A percentile compares a stretch with the other conserved stretches of the same genome.
Evolutionary conservation across 2,113 vertebrate genomes (phyloP).

Genomic region (Daphoenositta chrysoptera): DNA sequence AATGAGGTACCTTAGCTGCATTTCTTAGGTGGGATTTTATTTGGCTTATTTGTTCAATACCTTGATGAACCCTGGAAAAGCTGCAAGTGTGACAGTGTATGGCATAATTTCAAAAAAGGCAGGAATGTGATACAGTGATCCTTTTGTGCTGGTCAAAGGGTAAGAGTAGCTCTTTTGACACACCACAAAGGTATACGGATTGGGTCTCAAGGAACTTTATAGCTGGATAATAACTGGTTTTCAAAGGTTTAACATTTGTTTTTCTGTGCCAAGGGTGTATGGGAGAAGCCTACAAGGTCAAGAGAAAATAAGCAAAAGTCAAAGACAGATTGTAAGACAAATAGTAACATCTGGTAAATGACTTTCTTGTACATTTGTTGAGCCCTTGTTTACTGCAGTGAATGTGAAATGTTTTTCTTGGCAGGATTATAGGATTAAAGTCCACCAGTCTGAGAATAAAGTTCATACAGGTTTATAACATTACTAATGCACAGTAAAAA

Average conservation of each 20-base stretch:
- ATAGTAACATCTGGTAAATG: slow-evolving; percentile 77
- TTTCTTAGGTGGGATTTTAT: background rate
- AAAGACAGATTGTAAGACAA: slow-evolving; percentile 73
- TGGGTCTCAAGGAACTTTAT: background rate
- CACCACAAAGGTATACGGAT: background rate
- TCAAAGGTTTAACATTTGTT: slow-evolving; percentile 28
- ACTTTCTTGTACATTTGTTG: slow-evolving; percentile 69
- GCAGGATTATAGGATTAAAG: slow-evolving; percentile 26
- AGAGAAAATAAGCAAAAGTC: slow-evolving; percentile 80
- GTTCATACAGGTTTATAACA: slow-evolving; percentile 22
- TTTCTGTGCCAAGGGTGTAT: slow-evolving; percentile 56
- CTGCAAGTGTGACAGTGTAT: background rate
- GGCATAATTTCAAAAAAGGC: background rate
- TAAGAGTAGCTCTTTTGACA: background rate
- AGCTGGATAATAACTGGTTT: background rate
- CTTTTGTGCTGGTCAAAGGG: background rate
- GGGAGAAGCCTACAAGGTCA: slow-evolving; percentile 76
- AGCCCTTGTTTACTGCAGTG: slow-evolving; percentile 47
- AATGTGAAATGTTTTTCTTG: slow-evolving; percentile 74
- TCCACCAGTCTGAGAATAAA: slow-evolving; percentile 48
- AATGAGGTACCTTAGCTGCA: background rate
- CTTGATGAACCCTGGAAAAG: background rate
- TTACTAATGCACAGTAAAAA: background rate
- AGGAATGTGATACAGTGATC: background rate
- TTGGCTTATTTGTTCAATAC: background rate